Conservation (phyloP, 1,140 invertebrate genomes). For the Hycleus cichorii region DNA sequence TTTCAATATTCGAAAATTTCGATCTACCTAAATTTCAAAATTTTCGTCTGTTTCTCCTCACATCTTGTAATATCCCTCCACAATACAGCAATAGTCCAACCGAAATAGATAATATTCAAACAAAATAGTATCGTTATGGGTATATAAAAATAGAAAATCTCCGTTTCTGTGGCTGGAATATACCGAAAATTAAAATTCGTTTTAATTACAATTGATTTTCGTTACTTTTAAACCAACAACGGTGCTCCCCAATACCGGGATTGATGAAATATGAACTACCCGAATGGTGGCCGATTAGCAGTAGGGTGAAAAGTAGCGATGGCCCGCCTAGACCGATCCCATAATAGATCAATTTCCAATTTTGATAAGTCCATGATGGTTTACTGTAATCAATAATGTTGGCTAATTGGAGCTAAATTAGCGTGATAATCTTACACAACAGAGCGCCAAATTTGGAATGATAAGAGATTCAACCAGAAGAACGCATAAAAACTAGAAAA, state of each 20-base stretch:
- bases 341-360: slow-evolving; percentile 47
- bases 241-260: slow-evolving; percentile 48
- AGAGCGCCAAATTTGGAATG: slow-evolving; percentile 55
- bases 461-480: slow-evolving; percentile 59
- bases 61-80: slow-evolving; percentile 47
- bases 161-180: slow-evolving; percentile 45
- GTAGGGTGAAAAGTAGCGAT: slow-evolving; percentile 44
- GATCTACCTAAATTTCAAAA: slow-evolving; percentile 50
- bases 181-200: background rate
- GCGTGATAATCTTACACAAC: slow-evolving; percentile 47
- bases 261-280: slow-evolving; percentile 45
- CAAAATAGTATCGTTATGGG: slow-evolving; percentile 50
- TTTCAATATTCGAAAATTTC: too few relatives aligned
- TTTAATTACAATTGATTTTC: background rate
- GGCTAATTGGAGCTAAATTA: background rate
- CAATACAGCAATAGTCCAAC: slow-evolving; percentile 47
- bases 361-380: slow-evolving; percentile 41
- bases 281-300: slow-evolving; percentile 45
- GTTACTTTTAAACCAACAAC: slow-evolving; percentile 57
- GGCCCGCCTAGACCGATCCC: slow-evolving; percentile 52
- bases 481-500: slow-evolving; percentile 56
- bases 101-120: slow-evolving; percentile 51
- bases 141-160: slow-evolving; percentile 59
- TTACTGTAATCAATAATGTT: slow-evolving; percentile 32
- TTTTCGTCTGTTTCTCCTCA: slow-evolving; percentile 46